phyloP scores from a whole-genome alignment of 2,113 vertebrate genomes.

The Brachyistius frenatus region DNA sequence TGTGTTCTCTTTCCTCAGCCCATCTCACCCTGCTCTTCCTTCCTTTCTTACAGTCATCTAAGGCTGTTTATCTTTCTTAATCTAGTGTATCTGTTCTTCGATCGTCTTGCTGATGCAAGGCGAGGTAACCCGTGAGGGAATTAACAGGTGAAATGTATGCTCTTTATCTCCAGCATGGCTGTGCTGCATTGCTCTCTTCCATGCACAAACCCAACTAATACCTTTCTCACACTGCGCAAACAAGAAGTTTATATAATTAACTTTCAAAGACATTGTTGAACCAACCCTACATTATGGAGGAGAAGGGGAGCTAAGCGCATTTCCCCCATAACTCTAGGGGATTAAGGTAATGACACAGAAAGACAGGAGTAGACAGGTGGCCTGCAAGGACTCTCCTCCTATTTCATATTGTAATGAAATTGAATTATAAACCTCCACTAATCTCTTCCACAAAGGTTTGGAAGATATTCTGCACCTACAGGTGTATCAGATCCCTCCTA shows the following conservation, averaged over 20 bases:
- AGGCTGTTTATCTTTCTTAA: conserved; percentile 65
- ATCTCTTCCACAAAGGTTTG: conserved; percentile 71
- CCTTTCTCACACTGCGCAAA: conserved; percentile 43
- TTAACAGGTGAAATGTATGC: conserved; percentile 65
- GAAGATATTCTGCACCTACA: conserved; percentile 56
- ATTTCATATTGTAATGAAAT: conserved; percentile 76
- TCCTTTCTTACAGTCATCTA: conserved; percentile 34
- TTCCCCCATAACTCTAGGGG: conserved; percentile 57
- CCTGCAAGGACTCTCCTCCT: conserved; percentile 59
- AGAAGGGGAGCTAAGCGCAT: conserved; percentile 53
- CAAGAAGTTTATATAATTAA: conserved; percentile 71
- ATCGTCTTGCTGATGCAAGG: conserved; percentile 66
- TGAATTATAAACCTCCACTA: conserved; percentile 75
- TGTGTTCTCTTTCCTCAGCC: conserved; percentile 5
- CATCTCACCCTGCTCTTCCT: conserved; percentile 6
- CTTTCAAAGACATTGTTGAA: conserved; percentile 64
- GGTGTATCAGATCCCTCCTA: conserved; percentile 38
- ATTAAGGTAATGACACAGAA: conserved; percentile 78
- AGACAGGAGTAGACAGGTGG: conserved; percentile 69
- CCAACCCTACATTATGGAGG: conserved; percentile 48
- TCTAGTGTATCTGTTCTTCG: conserved; percentile 66
- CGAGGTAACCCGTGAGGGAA: conserved; percentile 61
- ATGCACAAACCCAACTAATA: conserved; percentile 9
- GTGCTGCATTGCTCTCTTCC: conserved; percentile 24
- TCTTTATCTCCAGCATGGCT: conserved; percentile 48